Evolutionary conservation across 1,140 invertebrate genomes (phyloP).

Genomic region (Drosophila trapezifrons): DNA sequence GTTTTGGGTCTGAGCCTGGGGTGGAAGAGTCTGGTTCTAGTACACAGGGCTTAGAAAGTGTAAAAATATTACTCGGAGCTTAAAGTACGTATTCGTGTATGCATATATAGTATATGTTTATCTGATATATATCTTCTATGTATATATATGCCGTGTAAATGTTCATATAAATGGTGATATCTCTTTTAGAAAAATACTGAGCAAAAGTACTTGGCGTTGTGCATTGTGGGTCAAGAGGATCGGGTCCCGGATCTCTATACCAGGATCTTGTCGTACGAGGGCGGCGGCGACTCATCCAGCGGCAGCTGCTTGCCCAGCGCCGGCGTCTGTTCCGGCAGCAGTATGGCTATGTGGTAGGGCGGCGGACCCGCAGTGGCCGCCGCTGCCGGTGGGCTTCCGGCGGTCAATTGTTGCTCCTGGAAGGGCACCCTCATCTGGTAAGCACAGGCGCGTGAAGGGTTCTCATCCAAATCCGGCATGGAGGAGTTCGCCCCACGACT

Average conservation of each 20-base stretch:
- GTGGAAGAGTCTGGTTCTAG: conserved; percentile 31
- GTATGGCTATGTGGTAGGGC: conserved; percentile 87
- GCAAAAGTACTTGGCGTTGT: conserved; percentile 63
- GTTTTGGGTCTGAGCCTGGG: conserved; percentile 26
- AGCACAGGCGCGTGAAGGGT: conserved; percentile 41
- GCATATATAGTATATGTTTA: conserved; percentile 46
- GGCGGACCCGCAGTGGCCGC: conserved; percentile 82
- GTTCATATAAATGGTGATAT: conserved; percentile 79
- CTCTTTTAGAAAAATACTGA: conserved; percentile 77
- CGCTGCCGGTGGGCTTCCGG: conserved; percentile 21
- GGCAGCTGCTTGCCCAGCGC: conserved; percentile 73
- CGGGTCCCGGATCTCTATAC: conserved; percentile 66
- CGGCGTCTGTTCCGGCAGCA: conserved; percentile 85
- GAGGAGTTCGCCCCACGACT: conserved; percentile 45
- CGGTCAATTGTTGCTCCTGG: conserved; percentile 51
- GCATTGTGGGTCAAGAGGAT: conserved; percentile 44
- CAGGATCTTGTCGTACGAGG: conserved; percentile 87
- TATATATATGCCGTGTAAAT: conserved; percentile 63
- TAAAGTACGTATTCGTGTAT: conserved; percentile 60
- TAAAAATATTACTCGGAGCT: conserved; percentile 62
- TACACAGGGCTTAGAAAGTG: conserved; percentile 66
- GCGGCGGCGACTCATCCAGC: conserved; percentile 86
- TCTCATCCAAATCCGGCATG: conserved; percentile 3
- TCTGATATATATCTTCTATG: conserved; percentile 50
- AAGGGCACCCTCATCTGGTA: conserved; percentile 61